Conservation (phyloP, 2,888 invertebrate genomes). For the Corythucha ciliata region DNA sequence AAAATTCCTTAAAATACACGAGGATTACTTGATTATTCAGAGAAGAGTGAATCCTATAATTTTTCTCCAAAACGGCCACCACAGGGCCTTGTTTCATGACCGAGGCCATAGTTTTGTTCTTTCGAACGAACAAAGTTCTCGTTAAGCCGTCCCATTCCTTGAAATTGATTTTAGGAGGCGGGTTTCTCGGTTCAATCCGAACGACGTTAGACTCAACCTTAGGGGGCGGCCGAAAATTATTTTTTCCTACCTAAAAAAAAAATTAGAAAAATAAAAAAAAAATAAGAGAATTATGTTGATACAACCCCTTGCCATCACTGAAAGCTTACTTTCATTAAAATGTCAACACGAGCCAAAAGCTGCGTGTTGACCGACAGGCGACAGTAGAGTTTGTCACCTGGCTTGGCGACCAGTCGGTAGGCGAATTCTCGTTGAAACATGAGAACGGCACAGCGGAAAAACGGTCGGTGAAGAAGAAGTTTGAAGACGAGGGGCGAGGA, state of each 20-base stretch:
- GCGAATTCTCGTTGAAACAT: constrained; percentile 99
- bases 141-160: constrained; percentile 98
- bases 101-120: constrained; percentile 91
- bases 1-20: constrained; percentile 44
- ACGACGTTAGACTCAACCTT: constrained; percentile 99
- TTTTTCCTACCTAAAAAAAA: constrained; percentile 91
- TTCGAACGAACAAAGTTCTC: constrained; percentile 86
- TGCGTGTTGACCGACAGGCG: constrained; percentile 94
- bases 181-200: constrained; percentile 92
- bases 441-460: constrained; percentile 86
- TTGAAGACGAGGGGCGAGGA: constrained; percentile 95
- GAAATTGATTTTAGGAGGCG: constrained; percentile 91
- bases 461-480: constrained; percentile 53
- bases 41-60: constrained; percentile 82
- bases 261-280: background rate
- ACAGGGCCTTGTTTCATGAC: constrained; percentile 81
- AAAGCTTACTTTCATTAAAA: constrained; percentile 94
- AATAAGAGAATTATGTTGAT: constrained; percentile 25
- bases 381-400: constrained; percentile 95
- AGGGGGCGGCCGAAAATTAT: constrained; percentile 96
- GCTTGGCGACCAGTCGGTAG: constrained; percentile 88
- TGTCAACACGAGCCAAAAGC: constrained; percentile 84
- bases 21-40: constrained; percentile 71
- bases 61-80: constrained; percentile 74
- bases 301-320: too few relatives aligned